Evolutionary conservation across 2,797 vertebrate genomes (phyloP), one percentile per base, ranked within the genome.

Genomic region (Siniperca undulata): DNA sequence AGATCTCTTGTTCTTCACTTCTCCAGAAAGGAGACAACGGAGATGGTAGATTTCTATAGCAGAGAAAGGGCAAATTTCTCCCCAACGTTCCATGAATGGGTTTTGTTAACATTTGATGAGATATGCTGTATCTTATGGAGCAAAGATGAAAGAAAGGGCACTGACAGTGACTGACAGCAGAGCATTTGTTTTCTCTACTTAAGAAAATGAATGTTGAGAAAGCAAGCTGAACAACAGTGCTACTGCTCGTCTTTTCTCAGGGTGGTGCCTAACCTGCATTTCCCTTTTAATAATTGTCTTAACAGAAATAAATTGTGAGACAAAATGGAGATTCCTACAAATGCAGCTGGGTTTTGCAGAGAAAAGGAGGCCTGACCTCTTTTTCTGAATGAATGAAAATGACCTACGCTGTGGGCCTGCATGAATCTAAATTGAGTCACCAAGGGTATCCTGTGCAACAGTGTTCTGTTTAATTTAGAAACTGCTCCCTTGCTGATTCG

Each of bases 321-420:
- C 82, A 87, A 82, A 90, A 89, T 82, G 77, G 89, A 91, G 79
- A 90, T 87, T 81, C 50, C 30, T 67, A 78, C 77, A 80, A 59
- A 86, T 80, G 74, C 66, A 80, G 71, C 74, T 67, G 71, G 59
- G n/a, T 82, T 82, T 87, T 46, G 44, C 69, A 61, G 44, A 82
- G 71, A 88, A 78, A 86, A 86, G 52, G 71, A 81, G 76, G 44
- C n/a, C 70, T 89, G 92, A 92, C 90, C 89, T 92, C 84, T 85
- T 93, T 93, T 88, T 88, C 77, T 82, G 77, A 92, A 90, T 91
- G 87, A 92, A 93, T 90, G 82, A 86, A 92, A 91, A 89, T 90
- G 86, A 90, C 90, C 90, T 82, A 89, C 71, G 71, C 81, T 79
- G 87, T 82, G 77, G 90, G 83, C 69, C 84, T 80, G 87, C 70